Evolutionary conservation across 2,797 vertebrate species (phyloP).

Genomic region (Acomys russatus): DNA sequence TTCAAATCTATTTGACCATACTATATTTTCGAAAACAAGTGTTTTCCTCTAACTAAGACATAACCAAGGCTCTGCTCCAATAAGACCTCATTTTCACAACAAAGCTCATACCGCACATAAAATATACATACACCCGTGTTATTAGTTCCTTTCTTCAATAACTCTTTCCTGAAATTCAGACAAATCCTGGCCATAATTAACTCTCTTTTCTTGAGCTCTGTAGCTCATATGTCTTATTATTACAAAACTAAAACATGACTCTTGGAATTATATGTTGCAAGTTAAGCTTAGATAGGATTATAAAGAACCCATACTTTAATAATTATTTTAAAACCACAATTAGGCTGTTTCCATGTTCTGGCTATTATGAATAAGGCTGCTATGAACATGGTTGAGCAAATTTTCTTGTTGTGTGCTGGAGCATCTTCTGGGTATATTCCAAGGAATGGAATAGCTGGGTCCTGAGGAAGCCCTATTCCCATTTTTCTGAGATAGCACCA

Average conservation of each 20-base stretch:
- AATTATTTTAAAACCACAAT: conserved; percentile 35
- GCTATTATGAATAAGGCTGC: no score
- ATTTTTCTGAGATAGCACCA: no score
- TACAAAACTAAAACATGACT: not conserved
- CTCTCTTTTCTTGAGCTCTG: conserved; percentile 28
- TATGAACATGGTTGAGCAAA: no score
- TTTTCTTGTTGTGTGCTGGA: no score
- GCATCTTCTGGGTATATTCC: no score
- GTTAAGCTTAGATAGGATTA: conserved; percentile 24
- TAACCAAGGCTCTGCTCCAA: not conserved
- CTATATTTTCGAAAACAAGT: not conserved
- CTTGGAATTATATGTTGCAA: not conserved
- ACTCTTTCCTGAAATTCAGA: conserved; percentile 25
- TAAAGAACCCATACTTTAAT: conserved; percentile 26
- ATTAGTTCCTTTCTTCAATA: not conserved
- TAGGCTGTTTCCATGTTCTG: no score
- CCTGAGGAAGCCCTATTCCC: no score
- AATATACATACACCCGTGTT: not conserved
- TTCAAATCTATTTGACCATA: not conserved
- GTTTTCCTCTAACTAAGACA: not conserved
- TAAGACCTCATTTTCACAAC: not conserved
- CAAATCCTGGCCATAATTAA: conserved; percentile 1
- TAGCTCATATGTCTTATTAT: not conserved
- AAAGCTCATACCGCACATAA: not conserved
- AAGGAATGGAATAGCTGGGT: no score